These are phyloP conservation scores for Prorops nasuta DNA, from an alignment of 1,140 invertebrate genomes.

Conservation along the genomic window DNA sequence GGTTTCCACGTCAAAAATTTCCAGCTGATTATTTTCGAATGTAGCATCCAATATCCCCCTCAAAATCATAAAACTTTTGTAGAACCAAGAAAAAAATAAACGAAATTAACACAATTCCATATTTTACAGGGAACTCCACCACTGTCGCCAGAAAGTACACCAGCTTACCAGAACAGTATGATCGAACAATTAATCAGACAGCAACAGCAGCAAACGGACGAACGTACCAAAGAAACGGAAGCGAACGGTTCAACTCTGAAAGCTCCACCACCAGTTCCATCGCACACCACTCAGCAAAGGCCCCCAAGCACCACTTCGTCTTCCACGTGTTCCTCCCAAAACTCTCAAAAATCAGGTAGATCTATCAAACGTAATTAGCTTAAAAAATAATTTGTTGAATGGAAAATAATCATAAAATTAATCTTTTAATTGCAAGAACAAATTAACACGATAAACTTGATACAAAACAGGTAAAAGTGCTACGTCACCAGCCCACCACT, in stretches of 20 bases:
- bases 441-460: too few relatives aligned
- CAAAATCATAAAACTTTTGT: too few relatives aligned
- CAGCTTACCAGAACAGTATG: slow-evolving; percentile 59
- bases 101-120: too few relatives aligned
- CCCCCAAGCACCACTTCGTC: slow-evolving; percentile 13
- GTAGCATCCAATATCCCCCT: too few relatives aligned
- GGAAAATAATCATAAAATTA: too few relatives aligned
- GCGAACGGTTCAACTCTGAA: slow-evolving; percentile 26
- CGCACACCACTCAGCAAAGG: slow-evolving; percentile 19
- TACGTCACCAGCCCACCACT: slow-evolving; percentile 21
- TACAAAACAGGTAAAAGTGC: slow-evolving; percentile 16
- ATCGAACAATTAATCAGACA: slow-evolving; percentile 58
- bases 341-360: slow-evolving; percentile 26
- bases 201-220: slow-evolving; percentile 44
- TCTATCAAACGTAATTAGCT: too few relatives aligned
- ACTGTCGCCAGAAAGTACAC: slow-evolving; percentile 37
- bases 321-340: slow-evolving; percentile 33
- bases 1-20: too few relatives aligned
- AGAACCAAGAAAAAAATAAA: too few relatives aligned
- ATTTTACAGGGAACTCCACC: slow-evolving; percentile 39
- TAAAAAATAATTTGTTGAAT: too few relatives aligned
- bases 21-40: too few relatives aligned
- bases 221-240: slow-evolving; percentile 27
- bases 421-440: too few relatives aligned
- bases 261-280: slow-evolving; percentile 33